Evolutionary conservation across 2,888 invertebrate genomes (phyloP).

Genomic region (Seladonia tumulorum): DNA sequence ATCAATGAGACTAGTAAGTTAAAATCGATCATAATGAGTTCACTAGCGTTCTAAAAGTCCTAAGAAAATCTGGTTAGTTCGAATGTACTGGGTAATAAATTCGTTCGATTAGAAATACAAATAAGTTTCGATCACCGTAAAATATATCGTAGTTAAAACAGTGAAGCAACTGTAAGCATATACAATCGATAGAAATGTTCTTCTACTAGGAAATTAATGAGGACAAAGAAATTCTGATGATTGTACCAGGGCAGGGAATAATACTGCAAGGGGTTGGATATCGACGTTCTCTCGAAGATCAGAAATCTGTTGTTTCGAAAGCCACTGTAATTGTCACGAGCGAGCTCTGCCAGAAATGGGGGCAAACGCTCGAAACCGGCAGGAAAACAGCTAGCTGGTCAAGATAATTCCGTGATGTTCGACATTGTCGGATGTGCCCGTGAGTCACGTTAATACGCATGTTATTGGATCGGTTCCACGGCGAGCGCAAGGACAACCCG

Average conservation of each 20-base stretch:
- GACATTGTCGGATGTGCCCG: neutral
- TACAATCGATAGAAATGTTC: too few species aligned
- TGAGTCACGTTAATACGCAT: slow-evolving; percentile 10
- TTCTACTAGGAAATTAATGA: too few species aligned
- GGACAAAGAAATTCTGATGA: neutral
- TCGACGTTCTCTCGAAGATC: neutral
- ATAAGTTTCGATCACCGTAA: too few species aligned
- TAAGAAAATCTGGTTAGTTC: too few species aligned
- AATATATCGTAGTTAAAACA: too few species aligned
- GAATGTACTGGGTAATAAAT: too few species aligned
- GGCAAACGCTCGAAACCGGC: neutral
- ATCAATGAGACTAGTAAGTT: too few species aligned
- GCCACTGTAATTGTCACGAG: neutral
- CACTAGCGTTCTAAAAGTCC: too few species aligned
- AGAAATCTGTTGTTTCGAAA: neutral
- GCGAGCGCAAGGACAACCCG: slow-evolving; percentile 52
- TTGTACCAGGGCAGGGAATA: neutral
- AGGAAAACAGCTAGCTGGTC: neutral
- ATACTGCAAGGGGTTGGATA: neutral
- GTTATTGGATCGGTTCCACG: slow-evolving; percentile 10
- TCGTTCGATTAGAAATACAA: too few species aligned
- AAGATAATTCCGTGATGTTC: neutral
- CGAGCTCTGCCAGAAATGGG: neutral
- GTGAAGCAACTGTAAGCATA: too few species aligned
- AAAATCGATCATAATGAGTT: too few species aligned